A percentile compares a stretch with the other conserved stretches of the same genome.
These are phyloP conservation scores for Corythoichthys intestinalis DNA, from an alignment of 2,113 vertebrate species.

Conservation along the genomic window DNA sequence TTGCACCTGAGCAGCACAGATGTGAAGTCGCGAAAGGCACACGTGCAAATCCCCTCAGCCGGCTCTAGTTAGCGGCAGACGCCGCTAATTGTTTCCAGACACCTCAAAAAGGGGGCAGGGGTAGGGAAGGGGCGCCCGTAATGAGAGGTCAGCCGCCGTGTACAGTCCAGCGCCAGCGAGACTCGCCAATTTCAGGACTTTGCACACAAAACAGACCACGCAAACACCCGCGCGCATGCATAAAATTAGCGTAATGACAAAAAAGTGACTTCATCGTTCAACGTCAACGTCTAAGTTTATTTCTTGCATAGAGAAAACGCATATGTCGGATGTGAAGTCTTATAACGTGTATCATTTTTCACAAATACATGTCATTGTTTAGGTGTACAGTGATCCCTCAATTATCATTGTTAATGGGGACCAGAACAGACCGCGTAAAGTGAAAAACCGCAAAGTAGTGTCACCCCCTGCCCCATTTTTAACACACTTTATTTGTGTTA, in stretches of 20 bases:
- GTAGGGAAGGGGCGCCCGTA: conserved; percentile 52
- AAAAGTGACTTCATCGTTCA: background rate
- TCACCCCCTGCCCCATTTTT: too few relatives aligned
- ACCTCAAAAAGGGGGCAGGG: conserved; percentile 42
- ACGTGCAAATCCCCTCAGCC: conserved; percentile 93
- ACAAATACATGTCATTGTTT: too few relatives aligned
- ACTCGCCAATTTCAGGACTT: conserved; percentile 86
- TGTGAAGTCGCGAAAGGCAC: conserved; percentile 74
- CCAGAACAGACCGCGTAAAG: too few relatives aligned
- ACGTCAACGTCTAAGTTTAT: background rate
- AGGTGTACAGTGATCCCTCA: too few relatives aligned
- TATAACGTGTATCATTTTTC: background rate
- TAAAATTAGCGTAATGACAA: background rate
- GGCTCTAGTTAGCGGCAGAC: conserved; percentile 78
- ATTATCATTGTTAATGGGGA: too few relatives aligned
- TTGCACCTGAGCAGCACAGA: conserved; percentile 91
- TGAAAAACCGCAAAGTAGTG: too few relatives aligned
- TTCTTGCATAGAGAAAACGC: background rate
- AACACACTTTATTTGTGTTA: too few relatives aligned
- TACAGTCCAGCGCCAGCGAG: conserved; percentile 80
- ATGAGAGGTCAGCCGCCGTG: conserved; percentile 81
- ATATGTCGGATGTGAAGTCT: background rate
- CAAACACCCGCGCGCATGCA: conserved; percentile 28
- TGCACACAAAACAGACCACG: conserved; percentile 48
- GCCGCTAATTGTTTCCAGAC: conserved; percentile 97